Evolutionary conservation across 2,888 invertebrate genomes (phyloP), one percentile per base, ranked within the genome.

Genomic region (Diplazon laetatorius): DNA sequence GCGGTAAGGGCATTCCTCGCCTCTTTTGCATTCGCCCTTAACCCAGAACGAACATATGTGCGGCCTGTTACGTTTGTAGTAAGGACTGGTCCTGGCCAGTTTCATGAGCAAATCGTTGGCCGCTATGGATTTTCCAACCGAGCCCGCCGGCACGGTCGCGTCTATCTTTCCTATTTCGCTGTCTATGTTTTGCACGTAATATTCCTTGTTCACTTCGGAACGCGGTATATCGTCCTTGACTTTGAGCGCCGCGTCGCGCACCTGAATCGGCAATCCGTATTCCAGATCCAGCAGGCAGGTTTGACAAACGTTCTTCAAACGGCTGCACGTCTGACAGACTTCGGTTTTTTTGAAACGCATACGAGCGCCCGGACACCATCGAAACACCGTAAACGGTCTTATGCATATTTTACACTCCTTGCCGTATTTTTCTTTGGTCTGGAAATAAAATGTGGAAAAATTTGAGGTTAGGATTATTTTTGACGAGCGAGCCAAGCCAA

Each of bases 1-100:
- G 44, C 98, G 93, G 89, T 98, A 98, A 0, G 98, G 98, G 91
- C 98, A 98, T 89, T 99, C 98, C 91, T 99, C 98, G 16, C 98
- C 98, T 90, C 98, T 92, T 87, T 97, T 95, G 90, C 98, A 98
- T 91, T 98, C 98, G 1, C 98, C 98, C 92, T 98, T 99, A n/a
- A 98, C 98, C 97, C 98, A 98, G 91, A 98, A 99, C 0, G 98
- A 98, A 91, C 98, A 98, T 63, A 98, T 97, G 91, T 98, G 98
- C 0, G 98, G 98, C 84, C 97, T 93, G 88, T 98, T 98, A 70
- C 98, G 92, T 89, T 98, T 98, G 91, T 99, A 98, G 91, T 98
- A 99, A 0, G 98, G 98, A 52, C 97, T 96, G 3, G 97, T 98
- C 66, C 98, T 93, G 0, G 98, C 98, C 84, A 98, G 92, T 84